Evolutionary conservation across 2,888 invertebrate species (phyloP).

Genomic region (Colletes collaris): DNA sequence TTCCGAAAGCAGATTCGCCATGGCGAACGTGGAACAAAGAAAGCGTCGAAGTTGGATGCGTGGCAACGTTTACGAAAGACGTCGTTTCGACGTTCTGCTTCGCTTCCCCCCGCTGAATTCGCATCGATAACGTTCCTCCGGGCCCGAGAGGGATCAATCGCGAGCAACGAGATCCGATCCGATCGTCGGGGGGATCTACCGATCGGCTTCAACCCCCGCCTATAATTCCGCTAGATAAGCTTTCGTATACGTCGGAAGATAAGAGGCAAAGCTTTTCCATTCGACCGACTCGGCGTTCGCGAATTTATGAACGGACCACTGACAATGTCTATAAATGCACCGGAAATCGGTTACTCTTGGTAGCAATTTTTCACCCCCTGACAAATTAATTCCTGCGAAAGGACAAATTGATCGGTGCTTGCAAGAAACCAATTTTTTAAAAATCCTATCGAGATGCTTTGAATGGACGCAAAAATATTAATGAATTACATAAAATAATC

Average conservation of each 20-base stretch:
- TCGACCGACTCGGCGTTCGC: constrained; percentile 46
- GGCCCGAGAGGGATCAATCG: constrained; percentile 46
- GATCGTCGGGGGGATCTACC: constrained; percentile 12
- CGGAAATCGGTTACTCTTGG: too few relatives aligned
- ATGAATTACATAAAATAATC: too few relatives aligned
- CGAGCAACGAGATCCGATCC: constrained; percentile 9
- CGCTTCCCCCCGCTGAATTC: background rate
- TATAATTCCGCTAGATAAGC: constrained; percentile 57
- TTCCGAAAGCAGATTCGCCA: background rate
- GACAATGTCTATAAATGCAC: background rate
- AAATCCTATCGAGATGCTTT: too few relatives aligned
- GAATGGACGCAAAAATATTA: too few relatives aligned
- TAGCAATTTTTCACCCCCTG: too few relatives aligned
- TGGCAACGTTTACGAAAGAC: background rate
- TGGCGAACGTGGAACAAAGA: background rate
- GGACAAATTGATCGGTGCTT: too few relatives aligned
- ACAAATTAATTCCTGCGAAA: too few relatives aligned
- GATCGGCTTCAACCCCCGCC: constrained; percentile 25
- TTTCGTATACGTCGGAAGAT: constrained; percentile 50
- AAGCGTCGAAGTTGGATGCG: background rate
- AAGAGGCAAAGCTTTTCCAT: constrained; percentile 44
- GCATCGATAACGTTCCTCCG: constrained; percentile 38
- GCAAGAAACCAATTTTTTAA: too few relatives aligned
- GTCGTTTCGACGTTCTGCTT: constrained; percentile 11
- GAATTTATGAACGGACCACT: constrained; percentile 59